Base-by-base conservation (phyloP, 1,140 invertebrate species). In the Carcinoscorpius rotundicauda region DNA sequence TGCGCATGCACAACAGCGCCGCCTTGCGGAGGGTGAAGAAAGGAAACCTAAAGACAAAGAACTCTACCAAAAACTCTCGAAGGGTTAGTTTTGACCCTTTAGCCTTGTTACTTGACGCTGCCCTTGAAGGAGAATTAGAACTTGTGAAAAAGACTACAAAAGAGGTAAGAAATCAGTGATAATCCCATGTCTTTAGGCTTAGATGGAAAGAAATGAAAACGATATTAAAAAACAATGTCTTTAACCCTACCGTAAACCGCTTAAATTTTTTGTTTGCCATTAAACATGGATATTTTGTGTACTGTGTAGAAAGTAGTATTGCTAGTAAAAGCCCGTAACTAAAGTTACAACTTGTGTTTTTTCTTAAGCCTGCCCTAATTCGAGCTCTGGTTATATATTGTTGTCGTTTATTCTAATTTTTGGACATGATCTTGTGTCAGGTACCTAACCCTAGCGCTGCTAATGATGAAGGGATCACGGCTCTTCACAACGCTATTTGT, bases 401-500 rank as follows among this genome's bases (percentile, higher is more conserved):
- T 29, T 29, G 29, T 29, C 29, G 29, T 29, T 29, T 29, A 29
- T 29, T 1, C 29, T 29, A 29, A 29, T 29, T 29, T 29, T 29
- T 29, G 29, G 29, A 29, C 29, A 29, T 29, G 29, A 29, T 29
- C 29, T 29, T 29, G 29, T 29, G 29, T 29, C 29, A 81, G 80
- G 81, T 84, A 56, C 72, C 77, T 75, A 83, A 97, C 82, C 91
- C 93, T 10, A 96, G 92, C 76, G 89, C 91, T 9, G 89, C 93
- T 9, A 98, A 98, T 78, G 95, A 85, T 84, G 98, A 85, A 86
- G 97, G 78, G 6, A 98, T 99, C 70, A 99, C 97, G 3, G 97
- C 97, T 52, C 82, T 99, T 59, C 97, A 99, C 78, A 99, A 99
- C 79, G 96, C 97, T 70, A 98, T 99, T 73, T 99, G 97, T 80